These are phyloP conservation scores for Strigamia crassipes DNA, from an alignment of 2,888 invertebrate genomes.

Conservation along the genomic window DNA sequence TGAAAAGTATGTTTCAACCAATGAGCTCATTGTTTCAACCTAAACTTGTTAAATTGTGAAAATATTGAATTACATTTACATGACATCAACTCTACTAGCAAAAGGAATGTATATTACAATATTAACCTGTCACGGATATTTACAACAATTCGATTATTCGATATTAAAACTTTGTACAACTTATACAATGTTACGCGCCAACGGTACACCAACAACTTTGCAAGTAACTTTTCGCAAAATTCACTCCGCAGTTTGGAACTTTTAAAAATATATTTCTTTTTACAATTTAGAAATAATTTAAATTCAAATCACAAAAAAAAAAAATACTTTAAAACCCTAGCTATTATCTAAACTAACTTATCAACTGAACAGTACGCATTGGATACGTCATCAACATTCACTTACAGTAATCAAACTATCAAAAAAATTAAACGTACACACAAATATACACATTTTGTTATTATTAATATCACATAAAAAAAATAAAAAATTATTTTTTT, in stretches of 20 bases:
- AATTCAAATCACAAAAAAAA: constrained; percentile 17
- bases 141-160: constrained; percentile 26
- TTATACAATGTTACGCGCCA: constrained; percentile 11
- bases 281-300: constrained; percentile 26
- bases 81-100: constrained; percentile 23
- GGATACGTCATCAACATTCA: neutral
- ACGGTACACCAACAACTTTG: neutral
- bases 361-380: neutral
- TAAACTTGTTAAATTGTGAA: neutral
- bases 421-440: neutral
- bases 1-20: neutral
- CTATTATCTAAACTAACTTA: neutral
- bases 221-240: neutral
- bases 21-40: constrained; percentile 1
- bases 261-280: constrained; percentile 32
- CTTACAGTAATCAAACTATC: constrained; percentile 10
- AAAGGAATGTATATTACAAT: constrained; percentile 28
- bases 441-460: constrained; percentile 10
- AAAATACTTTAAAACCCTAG: neutral
- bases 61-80: constrained; percentile 27
- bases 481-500: constrained; percentile 6
- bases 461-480: constrained; percentile 23
- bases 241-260: neutral
- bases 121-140: constrained; percentile 24
- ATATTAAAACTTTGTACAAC: constrained; percentile 36